These are phyloP conservation scores for Cryptotermes secundus DNA, from an alignment of 1,140 invertebrate genomes.

Conservation along the genomic window DNA sequence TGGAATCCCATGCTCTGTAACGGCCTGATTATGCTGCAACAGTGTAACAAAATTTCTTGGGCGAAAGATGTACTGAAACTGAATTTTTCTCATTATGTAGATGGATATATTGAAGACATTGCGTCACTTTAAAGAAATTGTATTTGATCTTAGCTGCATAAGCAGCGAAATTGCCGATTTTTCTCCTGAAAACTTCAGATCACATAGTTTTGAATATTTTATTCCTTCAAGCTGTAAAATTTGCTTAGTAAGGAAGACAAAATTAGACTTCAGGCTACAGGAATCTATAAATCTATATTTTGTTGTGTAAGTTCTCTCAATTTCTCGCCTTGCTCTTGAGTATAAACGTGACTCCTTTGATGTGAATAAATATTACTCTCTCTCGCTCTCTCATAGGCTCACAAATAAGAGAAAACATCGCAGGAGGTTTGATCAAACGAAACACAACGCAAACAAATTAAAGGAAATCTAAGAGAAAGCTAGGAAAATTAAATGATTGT, in stretches of 20 bases:
- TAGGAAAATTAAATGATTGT: not conserved
- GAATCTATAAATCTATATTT: not conserved
- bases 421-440: not conserved
- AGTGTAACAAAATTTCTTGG: no score
- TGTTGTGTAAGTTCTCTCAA: not conserved
- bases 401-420: not conserved
- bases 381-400: not conserved
- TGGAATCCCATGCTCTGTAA: no score
- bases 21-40: no score
- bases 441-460: not conserved
- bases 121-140: no score
- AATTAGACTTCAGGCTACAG: not conserved
- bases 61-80: no score
- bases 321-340: not conserved
- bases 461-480: not conserved
- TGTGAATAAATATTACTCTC: not conserved
- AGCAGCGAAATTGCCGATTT: no score
- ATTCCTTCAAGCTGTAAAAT: not conserved
- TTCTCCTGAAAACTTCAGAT: no score
- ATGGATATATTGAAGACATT: no score
- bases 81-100: no score
- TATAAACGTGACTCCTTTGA: not conserved
- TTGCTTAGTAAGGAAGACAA: not conserved
- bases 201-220: not conserved
- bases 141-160: no score